Evolutionary conservation across 2,797 vertebrate species (phyloP), one percentile per base, ranked within the genome.

Genomic region (Fringilla coelebs): DNA sequence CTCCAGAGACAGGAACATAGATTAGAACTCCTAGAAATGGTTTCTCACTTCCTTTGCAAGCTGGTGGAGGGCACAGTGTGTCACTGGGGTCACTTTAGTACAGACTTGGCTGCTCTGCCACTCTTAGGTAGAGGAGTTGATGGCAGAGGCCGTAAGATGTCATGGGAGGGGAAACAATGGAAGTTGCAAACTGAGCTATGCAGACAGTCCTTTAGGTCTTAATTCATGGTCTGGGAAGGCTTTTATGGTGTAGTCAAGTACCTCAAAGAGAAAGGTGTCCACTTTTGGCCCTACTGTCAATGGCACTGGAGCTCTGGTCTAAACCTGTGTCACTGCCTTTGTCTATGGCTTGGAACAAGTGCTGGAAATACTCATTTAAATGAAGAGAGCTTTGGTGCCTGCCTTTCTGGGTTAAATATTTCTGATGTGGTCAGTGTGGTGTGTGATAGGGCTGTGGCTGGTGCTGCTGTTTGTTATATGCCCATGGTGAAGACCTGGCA

Each of bases 41-140:
- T 55, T 17, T 83, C 7, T 48, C 20, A 13, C 16, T n/a, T 55
- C 7, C 48, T 48, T 29, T 63, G 45, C 38, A 46, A 18, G 24
- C 15, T 41, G 72, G 57, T 77, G 65, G 21, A 57, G 19, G 21
- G 49, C 36, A 38, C 29, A 7, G 0, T 17, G 15, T 63, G 61
- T n/a, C 18, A 1, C 49, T 45, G 11, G 7, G 58, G 22, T 41
- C 48, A 10, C 2, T 1, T 16, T 2, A 11, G 36, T 1, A 1
- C 17, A 12, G 54, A 3, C 21, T 17, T 72, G 62, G 46, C 32
- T 86, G 45, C n/a, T 13, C 3, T 68, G 51, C 28, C 34, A 1
- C n/a, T 63, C 14, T 26, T 26, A 2, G 18, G 52, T 13, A 11
- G 54, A 55, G 78, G 70, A 67, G 20, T 41, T 84, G 62, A 61